A percentile compares a stretch with the other conserved stretches of the same genome.
Evolutionary conservation across 2,113 vertebrate species (phyloP).

Genomic region (Hystrix brachyura): DNA sequence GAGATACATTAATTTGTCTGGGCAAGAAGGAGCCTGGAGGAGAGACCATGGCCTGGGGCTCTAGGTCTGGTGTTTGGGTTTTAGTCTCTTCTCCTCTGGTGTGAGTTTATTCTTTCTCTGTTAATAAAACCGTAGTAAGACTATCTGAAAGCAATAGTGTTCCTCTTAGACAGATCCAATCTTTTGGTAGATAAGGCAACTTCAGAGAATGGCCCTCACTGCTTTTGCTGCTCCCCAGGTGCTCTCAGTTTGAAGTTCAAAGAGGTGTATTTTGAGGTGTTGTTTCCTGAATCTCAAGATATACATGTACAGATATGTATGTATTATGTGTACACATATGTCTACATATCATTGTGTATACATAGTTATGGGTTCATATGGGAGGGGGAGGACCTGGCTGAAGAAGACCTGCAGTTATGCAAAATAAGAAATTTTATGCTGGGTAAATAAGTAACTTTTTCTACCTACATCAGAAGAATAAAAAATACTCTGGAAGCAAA

Average conservation of each 20-base stretch:
- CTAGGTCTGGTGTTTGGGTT: neutral
- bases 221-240: neutral
- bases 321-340: neutral
- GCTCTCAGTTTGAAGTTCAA: neutral
- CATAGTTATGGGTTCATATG: neutral
- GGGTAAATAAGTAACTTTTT: neutral
- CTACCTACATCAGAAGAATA: conserved; percentile 28
- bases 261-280: neutral
- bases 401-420: neutral
- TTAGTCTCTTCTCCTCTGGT: neutral
- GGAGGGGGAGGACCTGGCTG: neutral
- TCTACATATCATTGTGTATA: neutral
- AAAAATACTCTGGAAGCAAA: conserved; percentile 34
- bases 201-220: neutral
- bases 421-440: conserved; percentile 53
- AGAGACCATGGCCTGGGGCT: neutral
- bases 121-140: neutral
- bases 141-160: neutral
- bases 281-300: neutral
- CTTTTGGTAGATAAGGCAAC: neutral
- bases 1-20: neutral
- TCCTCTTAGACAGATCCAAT: neutral
- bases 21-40: neutral
- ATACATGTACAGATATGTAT: neutral
- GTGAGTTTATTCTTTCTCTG: neutral